Conservation (phyloP, 2,888 invertebrate genomes). For the Notodromas monacha region DNA sequence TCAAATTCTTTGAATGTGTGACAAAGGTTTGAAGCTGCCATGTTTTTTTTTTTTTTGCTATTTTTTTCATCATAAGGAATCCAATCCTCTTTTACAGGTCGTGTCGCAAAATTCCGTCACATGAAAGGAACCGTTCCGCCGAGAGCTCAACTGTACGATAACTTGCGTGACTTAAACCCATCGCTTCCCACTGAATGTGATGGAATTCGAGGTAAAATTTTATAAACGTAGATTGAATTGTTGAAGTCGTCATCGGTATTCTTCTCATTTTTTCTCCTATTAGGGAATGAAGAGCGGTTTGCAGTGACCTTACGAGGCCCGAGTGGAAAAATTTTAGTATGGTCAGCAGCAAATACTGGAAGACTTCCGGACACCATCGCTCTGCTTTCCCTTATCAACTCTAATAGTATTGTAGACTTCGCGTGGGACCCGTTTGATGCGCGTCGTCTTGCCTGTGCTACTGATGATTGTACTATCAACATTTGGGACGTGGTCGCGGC, state of each 20-base stretch:
- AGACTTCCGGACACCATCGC: constrained; percentile 42
- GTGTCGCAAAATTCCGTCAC: constrained; percentile 69
- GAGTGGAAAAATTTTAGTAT: constrained; percentile 56
- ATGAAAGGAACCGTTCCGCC: constrained; percentile 63
- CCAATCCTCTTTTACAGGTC: too few relatives aligned
- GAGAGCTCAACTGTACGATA: constrained; percentile 66
- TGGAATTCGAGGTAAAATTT: constrained; percentile 40
- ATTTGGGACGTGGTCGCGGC: constrained; percentile 5
- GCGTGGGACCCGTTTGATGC: constrained; percentile 73
- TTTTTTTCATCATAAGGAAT: too few relatives aligned
- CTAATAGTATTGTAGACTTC: constrained; percentile 62
- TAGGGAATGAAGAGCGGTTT: constrained; percentile 49
- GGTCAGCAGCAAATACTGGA: constrained; percentile 42
- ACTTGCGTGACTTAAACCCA: constrained; percentile 54
- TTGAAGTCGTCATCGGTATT: too few relatives aligned
- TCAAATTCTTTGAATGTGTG: too few relatives aligned
- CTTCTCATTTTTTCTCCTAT: constrained; percentile 12
- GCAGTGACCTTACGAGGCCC: constrained; percentile 67
- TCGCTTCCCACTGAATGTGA: constrained; percentile 81
- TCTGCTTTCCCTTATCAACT: constrained; percentile 62
- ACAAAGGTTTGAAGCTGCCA: too few relatives aligned
- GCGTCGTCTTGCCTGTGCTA: constrained; percentile 38
- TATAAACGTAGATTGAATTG: too few relatives aligned
- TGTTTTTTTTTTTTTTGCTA: too few relatives aligned
- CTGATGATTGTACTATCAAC: too few relatives aligned